Conservation (phyloP, 2,113 vertebrate genomes). For the Paraplagusia blochii region DNA sequence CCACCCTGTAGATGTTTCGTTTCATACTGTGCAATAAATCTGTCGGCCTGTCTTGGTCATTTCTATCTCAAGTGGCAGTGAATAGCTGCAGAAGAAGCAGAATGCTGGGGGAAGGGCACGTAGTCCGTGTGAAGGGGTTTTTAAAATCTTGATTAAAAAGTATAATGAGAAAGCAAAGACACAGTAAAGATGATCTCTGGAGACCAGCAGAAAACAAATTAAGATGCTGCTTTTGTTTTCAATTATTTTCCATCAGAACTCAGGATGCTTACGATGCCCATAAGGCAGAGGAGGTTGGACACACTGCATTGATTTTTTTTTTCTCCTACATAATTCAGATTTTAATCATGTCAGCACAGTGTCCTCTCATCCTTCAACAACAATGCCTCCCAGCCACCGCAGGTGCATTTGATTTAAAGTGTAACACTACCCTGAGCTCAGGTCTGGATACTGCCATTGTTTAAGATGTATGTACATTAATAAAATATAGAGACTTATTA, state of each 20-base stretch:
- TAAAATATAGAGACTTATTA: neutral
- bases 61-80: constrained; percentile 93
- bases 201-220: constrained; percentile 86
- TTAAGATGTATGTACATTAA: neutral
- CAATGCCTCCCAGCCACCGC: constrained; percentile 82
- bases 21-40: constrained; percentile 82
- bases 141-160: constrained; percentile 88
- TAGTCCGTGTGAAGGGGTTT: constrained; percentile 78
- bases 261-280: constrained; percentile 76
- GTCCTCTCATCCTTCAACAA: constrained; percentile 87
- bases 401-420: constrained; percentile 86
- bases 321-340: constrained; percentile 86
- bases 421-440: constrained; percentile 76
- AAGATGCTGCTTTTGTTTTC: constrained; percentile 84
- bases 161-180: constrained; percentile 89
- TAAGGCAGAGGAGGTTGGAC: constrained; percentile 78
- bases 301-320: constrained; percentile 85
- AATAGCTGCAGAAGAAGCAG: constrained; percentile 86
- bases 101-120: constrained; percentile 85
- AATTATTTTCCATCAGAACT: constrained; percentile 80
- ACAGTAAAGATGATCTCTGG: constrained; percentile 82
- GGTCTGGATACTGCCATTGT: constrained; percentile 24
- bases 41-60: constrained; percentile 93
- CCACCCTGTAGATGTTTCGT: constrained; percentile 74
- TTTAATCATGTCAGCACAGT: constrained; percentile 89